phyloP scores from a whole-genome alignment of 2,797 vertebrate genomes.

The Taenioides sp. region DNA sequence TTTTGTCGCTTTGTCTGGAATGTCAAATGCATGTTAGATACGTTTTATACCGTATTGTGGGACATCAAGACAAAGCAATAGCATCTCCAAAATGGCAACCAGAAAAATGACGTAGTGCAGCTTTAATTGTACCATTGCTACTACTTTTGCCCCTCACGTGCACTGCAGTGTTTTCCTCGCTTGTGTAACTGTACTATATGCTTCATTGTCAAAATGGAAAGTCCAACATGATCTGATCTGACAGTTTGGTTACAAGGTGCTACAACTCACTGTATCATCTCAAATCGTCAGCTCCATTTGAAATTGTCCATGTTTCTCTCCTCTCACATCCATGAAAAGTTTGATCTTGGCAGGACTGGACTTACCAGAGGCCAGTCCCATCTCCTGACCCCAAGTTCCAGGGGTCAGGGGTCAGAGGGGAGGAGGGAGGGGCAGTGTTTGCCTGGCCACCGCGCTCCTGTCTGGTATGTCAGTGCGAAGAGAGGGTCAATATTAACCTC shows the following conservation, averaged over 20 bases:
- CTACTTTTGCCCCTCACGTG: background rate
- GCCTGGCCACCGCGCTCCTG: background rate
- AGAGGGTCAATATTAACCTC: slow-evolving; percentile 7
- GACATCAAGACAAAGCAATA: too few relatives aligned
- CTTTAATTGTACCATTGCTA: too few relatives aligned
- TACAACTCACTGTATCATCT: slow-evolving; percentile 2
- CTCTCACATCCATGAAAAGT: background rate
- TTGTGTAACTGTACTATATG: background rate
- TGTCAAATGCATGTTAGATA: too few relatives aligned
- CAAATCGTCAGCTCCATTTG: slow-evolving; percentile 1
- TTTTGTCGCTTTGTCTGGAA: too few relatives aligned
- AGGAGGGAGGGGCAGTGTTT: background rate
- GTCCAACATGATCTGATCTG: background rate
- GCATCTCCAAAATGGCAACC: too few relatives aligned
- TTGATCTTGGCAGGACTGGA: background rate
- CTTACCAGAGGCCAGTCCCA: background rate
- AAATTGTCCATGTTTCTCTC: background rate
- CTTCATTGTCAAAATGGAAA: background rate
- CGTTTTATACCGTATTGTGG: too few relatives aligned
- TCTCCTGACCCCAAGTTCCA: background rate
- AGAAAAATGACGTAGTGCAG: too few relatives aligned
- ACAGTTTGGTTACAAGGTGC: background rate
- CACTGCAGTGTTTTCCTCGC: background rate
- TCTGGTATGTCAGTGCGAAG: slow-evolving; percentile 2
- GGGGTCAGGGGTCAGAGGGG: background rate